A percentile compares a stretch with the other conserved stretches of the same genome.
Conservation (phyloP, 2,888 invertebrate genomes). For the Papilio protenor region DNA sequence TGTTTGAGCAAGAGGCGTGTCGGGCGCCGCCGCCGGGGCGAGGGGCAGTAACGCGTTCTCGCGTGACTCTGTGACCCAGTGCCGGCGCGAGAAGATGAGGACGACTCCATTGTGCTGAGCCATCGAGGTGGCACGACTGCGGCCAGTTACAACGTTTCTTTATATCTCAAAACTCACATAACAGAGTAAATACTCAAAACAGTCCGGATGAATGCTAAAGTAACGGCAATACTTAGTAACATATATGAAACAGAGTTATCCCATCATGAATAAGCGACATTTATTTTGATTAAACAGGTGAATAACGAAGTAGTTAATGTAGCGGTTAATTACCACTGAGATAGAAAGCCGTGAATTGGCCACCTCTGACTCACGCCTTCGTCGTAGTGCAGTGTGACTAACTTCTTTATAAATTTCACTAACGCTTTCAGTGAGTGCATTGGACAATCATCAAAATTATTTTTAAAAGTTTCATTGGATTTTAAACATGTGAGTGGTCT, state of each 20-base stretch:
- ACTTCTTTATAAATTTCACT: neutral
- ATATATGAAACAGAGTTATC: no score
- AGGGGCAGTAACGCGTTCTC: neutral
- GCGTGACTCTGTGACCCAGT: conserved; percentile 28
- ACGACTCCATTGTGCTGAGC: neutral
- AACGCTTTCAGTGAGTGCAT: neutral
- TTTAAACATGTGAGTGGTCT: neutral
- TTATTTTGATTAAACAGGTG: neutral
- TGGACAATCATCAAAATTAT: neutral
- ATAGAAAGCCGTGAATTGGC: neutral
- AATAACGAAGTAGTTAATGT: neutral
- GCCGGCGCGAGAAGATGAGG: neutral
- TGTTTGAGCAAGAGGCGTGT: neutral
- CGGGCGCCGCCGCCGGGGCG: neutral
- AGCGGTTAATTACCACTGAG: neutral
- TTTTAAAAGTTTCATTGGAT: neutral
- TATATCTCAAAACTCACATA: neutral
- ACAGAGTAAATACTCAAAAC: neutral
- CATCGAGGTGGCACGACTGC: neutral
- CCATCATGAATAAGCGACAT: neutral
- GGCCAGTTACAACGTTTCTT: neutral
- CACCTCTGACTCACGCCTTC: neutral
- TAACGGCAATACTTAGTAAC: neutral
- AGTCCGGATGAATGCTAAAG: neutral
- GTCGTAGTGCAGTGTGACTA: neutral